phyloP scores from a whole-genome alignment of 2,888 invertebrate genomes.

The Carcina quercana region DNA sequence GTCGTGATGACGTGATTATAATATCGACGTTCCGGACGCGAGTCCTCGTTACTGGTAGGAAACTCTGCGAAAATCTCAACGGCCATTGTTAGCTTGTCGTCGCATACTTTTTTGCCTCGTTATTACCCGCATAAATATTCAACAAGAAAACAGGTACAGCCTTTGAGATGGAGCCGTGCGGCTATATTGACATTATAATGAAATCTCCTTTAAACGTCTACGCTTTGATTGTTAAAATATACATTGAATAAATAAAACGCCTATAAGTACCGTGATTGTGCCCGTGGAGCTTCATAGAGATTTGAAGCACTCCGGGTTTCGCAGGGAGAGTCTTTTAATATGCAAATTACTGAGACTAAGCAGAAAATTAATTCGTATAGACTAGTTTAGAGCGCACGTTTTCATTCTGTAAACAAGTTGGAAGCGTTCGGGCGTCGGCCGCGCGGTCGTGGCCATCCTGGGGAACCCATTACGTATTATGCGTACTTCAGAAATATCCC shows the following conservation, averaged over 20 bases:
- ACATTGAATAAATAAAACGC: constrained; percentile 35
- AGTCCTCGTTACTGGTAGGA: constrained; percentile 23
- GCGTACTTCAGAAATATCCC: constrained; percentile 43
- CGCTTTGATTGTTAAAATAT: constrained; percentile 44
- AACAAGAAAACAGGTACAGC: constrained; percentile 37
- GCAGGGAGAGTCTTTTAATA: constrained; percentile 4
- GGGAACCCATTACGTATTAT: constrained; percentile 29
- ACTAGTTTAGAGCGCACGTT: constrained; percentile 20
- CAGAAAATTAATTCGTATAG: constrained; percentile 20
- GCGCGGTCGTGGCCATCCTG: constrained; percentile 20
- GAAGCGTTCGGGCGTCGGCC: constrained; percentile 20
- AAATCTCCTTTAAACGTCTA: constrained; percentile 38
- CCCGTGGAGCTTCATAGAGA: constrained; percentile 17
- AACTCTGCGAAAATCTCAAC: constrained; percentile 29
- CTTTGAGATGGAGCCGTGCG: constrained; percentile 36
- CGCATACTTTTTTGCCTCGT: constrained; percentile 33
- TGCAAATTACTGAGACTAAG: constrained; percentile 21
- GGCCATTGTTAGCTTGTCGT: constrained; percentile 36
- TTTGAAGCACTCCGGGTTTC: constrained; percentile 18
- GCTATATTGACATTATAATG: constrained; percentile 49
- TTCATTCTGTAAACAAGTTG: constrained; percentile 20
- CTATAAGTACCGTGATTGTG: constrained; percentile 14
- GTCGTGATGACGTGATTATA: constrained; percentile 31
- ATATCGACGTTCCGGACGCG: constrained; percentile 23
- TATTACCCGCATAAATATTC: constrained; percentile 52